phyloP scores from a whole-genome alignment of 2,113 vertebrate species.

The Sceloporus tristichus region DNA sequence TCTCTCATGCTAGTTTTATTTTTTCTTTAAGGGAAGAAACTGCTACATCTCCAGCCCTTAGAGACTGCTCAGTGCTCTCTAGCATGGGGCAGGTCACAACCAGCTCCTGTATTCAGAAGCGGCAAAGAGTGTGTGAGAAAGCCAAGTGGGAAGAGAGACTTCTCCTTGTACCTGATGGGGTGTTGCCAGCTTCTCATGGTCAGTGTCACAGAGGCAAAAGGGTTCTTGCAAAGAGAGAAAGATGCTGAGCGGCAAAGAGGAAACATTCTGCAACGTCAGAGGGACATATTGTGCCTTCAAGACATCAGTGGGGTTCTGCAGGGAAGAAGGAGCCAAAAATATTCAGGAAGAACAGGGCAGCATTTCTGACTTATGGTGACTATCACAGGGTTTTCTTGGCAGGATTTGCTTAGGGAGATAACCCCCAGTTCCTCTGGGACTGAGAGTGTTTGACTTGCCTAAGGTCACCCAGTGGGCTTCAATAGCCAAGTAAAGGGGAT shows the following conservation, averaged over 20 bases:
- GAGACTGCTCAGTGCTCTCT: background rate
- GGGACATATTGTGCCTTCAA: slow-evolving; percentile 78
- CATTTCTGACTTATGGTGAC: too few relatives aligned
- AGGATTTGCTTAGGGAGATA: too few relatives aligned
- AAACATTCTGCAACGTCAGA: slow-evolving; percentile 83
- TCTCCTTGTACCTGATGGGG: slow-evolving; percentile 60
- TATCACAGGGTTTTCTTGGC: too few relatives aligned
- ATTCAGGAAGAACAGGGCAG: background rate
- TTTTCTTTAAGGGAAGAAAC: too few relatives aligned
- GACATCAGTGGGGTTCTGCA: slow-evolving; percentile 70
- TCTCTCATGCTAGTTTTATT: background rate
- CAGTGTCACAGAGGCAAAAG: slow-evolving; percentile 78
- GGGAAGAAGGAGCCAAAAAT: background rate
- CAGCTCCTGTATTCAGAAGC: background rate
- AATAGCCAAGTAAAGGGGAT: too few relatives aligned
- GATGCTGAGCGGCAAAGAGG: slow-evolving; percentile 78
- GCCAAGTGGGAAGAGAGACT: too few relatives aligned
- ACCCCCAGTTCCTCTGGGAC: too few relatives aligned
- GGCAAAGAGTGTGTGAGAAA: background rate
- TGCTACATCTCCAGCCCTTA: too few relatives aligned
- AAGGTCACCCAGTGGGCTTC: too few relatives aligned
- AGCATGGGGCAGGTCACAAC: too few relatives aligned
- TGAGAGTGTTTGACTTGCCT: too few relatives aligned
- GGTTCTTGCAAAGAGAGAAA: slow-evolving; percentile 77
- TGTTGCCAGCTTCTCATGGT: slow-evolving; percentile 38